Evolutionary conservation across 2,888 invertebrate species (phyloP), one percentile per base, ranked within the genome.

Genomic region (Flabesymbios commensalis): DNA sequence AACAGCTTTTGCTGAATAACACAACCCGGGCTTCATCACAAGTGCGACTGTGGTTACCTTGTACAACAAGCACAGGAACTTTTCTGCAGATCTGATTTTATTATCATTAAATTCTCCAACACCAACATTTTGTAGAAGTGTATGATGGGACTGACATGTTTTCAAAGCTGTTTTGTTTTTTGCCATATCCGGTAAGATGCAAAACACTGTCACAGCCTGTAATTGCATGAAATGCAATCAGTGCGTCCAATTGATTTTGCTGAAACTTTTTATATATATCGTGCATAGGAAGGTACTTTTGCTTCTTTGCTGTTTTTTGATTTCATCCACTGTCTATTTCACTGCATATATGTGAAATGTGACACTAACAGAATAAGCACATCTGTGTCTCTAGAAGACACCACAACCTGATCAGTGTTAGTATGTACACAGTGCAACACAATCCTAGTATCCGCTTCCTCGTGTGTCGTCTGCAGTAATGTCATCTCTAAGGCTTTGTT

Each of bases 161-260:
- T n/a, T n/a, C n/a, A n/a, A n/a, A n/a, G n/a, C n/a, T n/a, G n/a
- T n/a, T n/a, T n/a, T n/a, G n/a, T n/a, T 49, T 22, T 29, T 22
- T 49, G 24, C 49, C 19, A 19, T 49, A 29, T 5, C 49, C 49
- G 10, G 10, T 28, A 29, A 49, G 10, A 5, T 49, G 49, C 7
- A 10, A 49, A 10, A 49, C 49, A 28, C 14, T 49, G 19, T 49
- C 29, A 49, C 49, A 49, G 28, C 49, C 49, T 28, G 53, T 36
- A 39, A 53, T 32, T 10, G 53, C 53, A 53, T 53, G 53, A 24
- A 53, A 53, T 10, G 49, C 24, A 5, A 49, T 10, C 49, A 49
- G 28, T 26, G 49, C 10, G 29, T 22, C 28, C 29, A 49, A 5
- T 49, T 49, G 22, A 28, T 28, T 28, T 10, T 10, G 10, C 5